Evolutionary conservation across 2,888 invertebrate species (phyloP).

Genomic region (Protula sp.): DNA sequence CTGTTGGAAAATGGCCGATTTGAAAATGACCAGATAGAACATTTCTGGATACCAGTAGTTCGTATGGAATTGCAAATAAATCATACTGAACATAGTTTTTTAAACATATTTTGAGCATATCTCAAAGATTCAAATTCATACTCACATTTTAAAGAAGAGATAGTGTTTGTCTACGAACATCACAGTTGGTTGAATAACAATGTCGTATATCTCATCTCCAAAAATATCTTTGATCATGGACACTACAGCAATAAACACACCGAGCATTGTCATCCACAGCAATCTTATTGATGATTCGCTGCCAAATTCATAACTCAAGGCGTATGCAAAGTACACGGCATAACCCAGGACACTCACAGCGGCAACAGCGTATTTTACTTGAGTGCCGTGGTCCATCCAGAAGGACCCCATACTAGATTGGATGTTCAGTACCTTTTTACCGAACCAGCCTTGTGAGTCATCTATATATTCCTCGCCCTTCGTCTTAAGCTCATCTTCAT

Average conservation of each 20-base stretch:
- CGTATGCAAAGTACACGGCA: constrained; percentile 37
- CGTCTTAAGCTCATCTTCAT: no score
- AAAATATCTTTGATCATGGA: constrained; percentile 2
- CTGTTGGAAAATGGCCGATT: no score
- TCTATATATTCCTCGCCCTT: no score
- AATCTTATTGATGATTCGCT: constrained; percentile 14
- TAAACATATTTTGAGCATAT: no score
- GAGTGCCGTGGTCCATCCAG: constrained; percentile 3
- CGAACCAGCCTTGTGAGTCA: no score
- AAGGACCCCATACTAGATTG: constrained; percentile 1
- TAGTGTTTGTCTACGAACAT: constrained; percentile 5
- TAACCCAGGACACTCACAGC: constrained; percentile 19
- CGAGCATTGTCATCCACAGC: constrained; percentile 17
- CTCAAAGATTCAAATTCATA: no score
- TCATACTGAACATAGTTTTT: no score
- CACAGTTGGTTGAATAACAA: not conserved
- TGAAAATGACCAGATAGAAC: no score
- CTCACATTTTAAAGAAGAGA: not conserved
- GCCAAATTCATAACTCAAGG: constrained; percentile 25
- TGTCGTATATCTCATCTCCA: constrained; percentile 4
- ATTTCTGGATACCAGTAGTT: no score
- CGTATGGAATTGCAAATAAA: no score
- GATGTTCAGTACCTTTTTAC: constrained; percentile 1
- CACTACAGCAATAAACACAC: constrained; percentile 5
- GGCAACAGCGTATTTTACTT: constrained; percentile 3